Conservation (phyloP, 2,113 vertebrate species). For the Ptychochromis oligacanthus region DNA sequence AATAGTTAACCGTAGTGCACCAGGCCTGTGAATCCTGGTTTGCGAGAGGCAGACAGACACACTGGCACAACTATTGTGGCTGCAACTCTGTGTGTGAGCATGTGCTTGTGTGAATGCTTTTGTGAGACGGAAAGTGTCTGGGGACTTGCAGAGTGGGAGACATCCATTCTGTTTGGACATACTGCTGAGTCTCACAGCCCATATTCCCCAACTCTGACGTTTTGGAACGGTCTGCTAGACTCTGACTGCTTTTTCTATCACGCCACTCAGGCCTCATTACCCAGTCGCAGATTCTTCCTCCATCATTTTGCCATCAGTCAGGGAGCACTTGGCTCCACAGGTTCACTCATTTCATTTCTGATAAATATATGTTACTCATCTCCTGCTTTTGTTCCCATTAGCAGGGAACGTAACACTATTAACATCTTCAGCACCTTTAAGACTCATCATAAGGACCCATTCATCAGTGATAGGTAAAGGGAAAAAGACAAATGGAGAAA, state of each 20-base stretch:
- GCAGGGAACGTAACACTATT: slow-evolving; percentile 33
- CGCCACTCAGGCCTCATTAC: slow-evolving; percentile 64
- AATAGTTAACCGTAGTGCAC: slow-evolving; percentile 19
- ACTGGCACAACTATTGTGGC: slow-evolving; percentile 43
- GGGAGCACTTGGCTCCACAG: slow-evolving; percentile 36
- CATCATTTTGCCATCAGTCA: slow-evolving; percentile 58
- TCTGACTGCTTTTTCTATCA: slow-evolving; percentile 33
- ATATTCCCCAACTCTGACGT: slow-evolving; percentile 58
- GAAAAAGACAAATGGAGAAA: slow-evolving; percentile 1
- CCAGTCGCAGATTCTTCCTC: slow-evolving; percentile 53
- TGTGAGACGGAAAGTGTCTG: slow-evolving; percentile 67
- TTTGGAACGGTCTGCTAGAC: slow-evolving; percentile 45
- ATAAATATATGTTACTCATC: slow-evolving; percentile 44
- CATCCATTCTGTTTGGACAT: slow-evolving; percentile 81
- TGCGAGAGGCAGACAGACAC: slow-evolving; percentile 30
- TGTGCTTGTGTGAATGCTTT: slow-evolving; percentile 48
- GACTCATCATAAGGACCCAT: slow-evolving; percentile 5
- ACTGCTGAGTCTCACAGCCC: slow-evolving; percentile 72
- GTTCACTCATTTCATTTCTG: slow-evolving; percentile 28
- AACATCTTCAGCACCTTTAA: slow-evolving; percentile 10
- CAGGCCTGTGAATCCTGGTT: slow-evolving; percentile 24
- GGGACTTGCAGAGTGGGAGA: slow-evolving; percentile 78
- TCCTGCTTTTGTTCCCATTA: slow-evolving; percentile 32
- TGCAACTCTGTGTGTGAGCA: slow-evolving; percentile 36
- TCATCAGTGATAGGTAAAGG: slow-evolving; percentile 12